phyloP scores from a whole-genome alignment of 2,113 vertebrate genomes.

The Sturnus vulgaris region DNA sequence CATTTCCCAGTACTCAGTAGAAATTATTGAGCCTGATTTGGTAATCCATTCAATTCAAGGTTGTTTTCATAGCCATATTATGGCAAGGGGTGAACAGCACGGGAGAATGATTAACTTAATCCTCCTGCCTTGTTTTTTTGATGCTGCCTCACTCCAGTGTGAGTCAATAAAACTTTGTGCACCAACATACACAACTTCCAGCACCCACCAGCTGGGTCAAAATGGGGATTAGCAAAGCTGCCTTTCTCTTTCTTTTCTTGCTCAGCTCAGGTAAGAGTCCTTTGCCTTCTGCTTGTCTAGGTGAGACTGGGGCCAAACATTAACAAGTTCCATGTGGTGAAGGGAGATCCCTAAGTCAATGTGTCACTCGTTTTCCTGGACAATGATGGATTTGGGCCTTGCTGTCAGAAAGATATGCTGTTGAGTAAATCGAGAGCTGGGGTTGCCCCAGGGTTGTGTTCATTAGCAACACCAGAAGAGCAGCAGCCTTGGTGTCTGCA shows the following conservation, averaged over 20 bases:
- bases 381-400: not conserved
- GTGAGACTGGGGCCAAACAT: not conserved
- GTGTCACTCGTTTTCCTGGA: not conserved
- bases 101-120: constrained; percentile 72
- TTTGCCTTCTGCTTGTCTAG: not conserved
- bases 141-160: not conserved
- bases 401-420: not conserved
- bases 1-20: constrained; percentile 28
- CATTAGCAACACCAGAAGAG: not conserved
- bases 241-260: constrained; percentile 66
- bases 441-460: not conserved
- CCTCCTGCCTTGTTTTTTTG: constrained; percentile 35
- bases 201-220: not conserved
- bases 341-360: not conserved
- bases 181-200: not conserved
- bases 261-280: constrained; percentile 73
- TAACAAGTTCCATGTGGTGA: not conserved
- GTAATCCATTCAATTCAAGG: constrained; percentile 54
- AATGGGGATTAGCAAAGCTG: constrained; percentile 60
- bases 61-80: constrained; percentile 41
- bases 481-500: not conserved
- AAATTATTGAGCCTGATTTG: constrained; percentile 26
- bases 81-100: not conserved
- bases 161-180: constrained; percentile 56
- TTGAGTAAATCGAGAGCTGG: not conserved